Evolutionary conservation across 2,888 invertebrate genomes (phyloP).

Genomic region (Camponotus fellah): DNA sequence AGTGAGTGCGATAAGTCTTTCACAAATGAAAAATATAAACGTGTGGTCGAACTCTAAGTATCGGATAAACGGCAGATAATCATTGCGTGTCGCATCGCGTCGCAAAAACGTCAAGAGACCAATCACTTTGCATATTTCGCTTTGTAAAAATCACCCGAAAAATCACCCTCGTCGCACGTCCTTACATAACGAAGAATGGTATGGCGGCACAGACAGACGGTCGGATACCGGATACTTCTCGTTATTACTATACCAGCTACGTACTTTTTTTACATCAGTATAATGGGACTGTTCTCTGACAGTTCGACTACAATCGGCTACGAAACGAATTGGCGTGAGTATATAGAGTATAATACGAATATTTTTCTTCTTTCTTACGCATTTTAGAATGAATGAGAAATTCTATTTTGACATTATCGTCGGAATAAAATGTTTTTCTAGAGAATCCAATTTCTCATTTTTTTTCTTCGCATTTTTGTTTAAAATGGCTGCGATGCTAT

Average conservation of each 20-base stretch:
- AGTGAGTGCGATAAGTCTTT: constrained; percentile 28
- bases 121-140: not conserved
- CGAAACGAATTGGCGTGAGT: constrained; percentile 75
- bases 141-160: not conserved
- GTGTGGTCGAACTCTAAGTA: constrained; percentile 3
- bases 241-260: constrained; percentile 80
- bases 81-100: not conserved
- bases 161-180: not conserved
- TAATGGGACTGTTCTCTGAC: constrained; percentile 70
- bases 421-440: not conserved
- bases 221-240: constrained; percentile 79
- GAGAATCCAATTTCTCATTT: not conserved
- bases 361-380: not conserved
- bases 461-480: not conserved
- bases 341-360: not conserved
- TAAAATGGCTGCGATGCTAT: not conserved
- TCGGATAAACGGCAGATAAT: constrained; percentile 38
- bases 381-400: not conserved
- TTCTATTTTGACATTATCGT: not conserved
- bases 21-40: constrained; percentile 45
- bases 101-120: not conserved
- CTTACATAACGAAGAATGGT: constrained; percentile 73
- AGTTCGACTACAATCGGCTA: constrained; percentile 29
- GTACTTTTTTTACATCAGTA: constrained; percentile 78
- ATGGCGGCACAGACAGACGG: constrained; percentile 78